Conservation (phyloP, 2,797 vertebrate species). For the Parotocinclus haroldoi region DNA sequence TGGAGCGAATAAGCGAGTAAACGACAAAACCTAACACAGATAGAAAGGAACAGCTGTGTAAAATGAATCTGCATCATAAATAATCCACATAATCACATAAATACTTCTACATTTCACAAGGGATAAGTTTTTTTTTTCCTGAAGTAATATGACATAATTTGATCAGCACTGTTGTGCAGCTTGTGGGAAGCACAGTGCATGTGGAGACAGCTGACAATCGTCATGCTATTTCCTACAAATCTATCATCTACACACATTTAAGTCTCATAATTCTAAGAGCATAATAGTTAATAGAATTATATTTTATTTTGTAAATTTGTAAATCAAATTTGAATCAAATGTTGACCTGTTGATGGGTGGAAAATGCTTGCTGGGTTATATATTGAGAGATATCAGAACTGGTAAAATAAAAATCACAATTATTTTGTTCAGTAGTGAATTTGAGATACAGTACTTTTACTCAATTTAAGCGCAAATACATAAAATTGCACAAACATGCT, state of each 20-base stretch:
- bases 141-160: constrained; percentile 20
- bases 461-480: no score
- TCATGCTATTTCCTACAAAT: neutral
- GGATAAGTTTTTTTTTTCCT: neutral
- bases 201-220: neutral
- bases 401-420: no score
- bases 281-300: no score
- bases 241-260: neutral
- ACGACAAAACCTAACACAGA: neutral
- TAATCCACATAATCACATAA: neutral
- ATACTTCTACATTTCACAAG: constrained; percentile 9
- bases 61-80: neutral
- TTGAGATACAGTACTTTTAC: no score
- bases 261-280: no score
- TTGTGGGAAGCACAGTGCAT: neutral
- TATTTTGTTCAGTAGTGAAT: no score
- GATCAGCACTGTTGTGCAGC: constrained; percentile 6
- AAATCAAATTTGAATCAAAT: no score
- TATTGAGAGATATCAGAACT: no score
- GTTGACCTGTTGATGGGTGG: no score
- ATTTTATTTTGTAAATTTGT: no score
- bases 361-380: no score
- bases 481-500: no score
- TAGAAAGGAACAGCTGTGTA: neutral
- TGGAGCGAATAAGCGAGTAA: constrained; percentile 5